A percentile compares a stretch with the other conserved stretches of the same genome.
These are phyloP conservation scores for Tromatobia lineatoria DNA, from an alignment of 2,888 invertebrate species.

Conservation along the genomic window DNA sequence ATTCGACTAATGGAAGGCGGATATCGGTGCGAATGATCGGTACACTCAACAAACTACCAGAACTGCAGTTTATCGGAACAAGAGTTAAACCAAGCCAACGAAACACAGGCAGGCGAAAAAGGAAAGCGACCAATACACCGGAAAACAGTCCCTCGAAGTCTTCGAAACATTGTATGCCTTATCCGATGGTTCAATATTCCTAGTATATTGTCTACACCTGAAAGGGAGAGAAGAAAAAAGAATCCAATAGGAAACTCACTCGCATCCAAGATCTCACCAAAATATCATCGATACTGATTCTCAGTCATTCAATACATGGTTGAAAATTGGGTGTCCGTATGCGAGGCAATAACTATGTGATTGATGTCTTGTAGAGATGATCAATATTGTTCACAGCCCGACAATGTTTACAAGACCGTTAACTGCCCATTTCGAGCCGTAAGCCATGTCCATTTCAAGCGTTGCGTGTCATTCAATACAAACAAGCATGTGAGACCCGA, in stretches of 20 bases:
- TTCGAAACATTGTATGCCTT: too few relatives aligned
- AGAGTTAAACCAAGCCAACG: slow-evolving; percentile 23
- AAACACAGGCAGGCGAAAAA: slow-evolving; percentile 13
- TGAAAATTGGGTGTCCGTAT: not conserved
- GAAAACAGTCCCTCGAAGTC: too few relatives aligned
- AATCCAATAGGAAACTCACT: too few relatives aligned
- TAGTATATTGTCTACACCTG: too few relatives aligned
- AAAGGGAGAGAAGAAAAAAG: too few relatives aligned
- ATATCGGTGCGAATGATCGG: slow-evolving; percentile 20
- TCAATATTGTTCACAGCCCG: not conserved
- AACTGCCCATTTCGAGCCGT: not conserved
- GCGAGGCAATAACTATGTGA: not conserved
- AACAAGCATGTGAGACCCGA: slow-evolving; percentile 1
- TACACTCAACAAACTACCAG: slow-evolving; percentile 4
- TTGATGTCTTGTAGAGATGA: not conserved
- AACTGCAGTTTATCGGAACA: not conserved
- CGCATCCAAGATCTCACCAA: too few relatives aligned
- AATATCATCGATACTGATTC: too few relatives aligned
- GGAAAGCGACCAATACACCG: slow-evolving; percentile 22
- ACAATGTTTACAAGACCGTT: not conserved
- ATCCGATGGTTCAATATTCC: too few relatives aligned
- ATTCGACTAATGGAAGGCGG: not conserved
- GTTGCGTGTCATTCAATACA: not conserved
- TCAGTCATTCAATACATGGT: not conserved
- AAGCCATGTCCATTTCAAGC: not conserved